Base-by-base conservation (phyloP, 37 sponge, comb jelly and placozoan species). In the Spongilla lacustris region DNA sequence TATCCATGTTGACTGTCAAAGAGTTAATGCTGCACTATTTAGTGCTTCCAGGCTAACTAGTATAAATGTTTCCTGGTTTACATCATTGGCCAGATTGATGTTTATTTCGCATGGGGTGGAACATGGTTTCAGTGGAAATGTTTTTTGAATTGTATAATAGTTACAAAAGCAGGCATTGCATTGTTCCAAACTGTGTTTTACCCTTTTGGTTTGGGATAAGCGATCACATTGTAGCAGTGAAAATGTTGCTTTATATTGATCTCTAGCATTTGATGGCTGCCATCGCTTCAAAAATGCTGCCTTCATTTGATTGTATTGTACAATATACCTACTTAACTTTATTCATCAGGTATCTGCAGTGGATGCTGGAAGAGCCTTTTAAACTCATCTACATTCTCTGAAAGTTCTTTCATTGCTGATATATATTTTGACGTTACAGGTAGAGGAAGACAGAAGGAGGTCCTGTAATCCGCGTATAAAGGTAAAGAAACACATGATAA, bases 181-280 rank as follows among this genome's bases (percentile, higher is more conserved):
- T 14, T 58, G 4, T 58, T 58, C 58, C 19, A 58, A 58, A 17
- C 58, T 58, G 14, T 58, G 58, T 58, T 58, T 17, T 58, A 58
- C 58, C 58, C 58, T 58, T 58, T 58, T 17, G 21, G 58, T 58
- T 58, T 58, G 58, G 58, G 58, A 8, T 58, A 58, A 58, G 58
- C 58, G 21, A 58, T 58, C 19, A 8, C 58, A 58, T 58, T 58
- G 58, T 58, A 58, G 58, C 58, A 58, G 58, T 58, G 58, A 58
- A 58, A 58, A 58, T 58, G 58, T 58, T 58, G 58, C 58, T 58
- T 58, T 58, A 17, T 58, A 58, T 17, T 58, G 19, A 58, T 58
- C 58, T 58, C 58, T 58, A 58, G 58, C 58, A 58, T 58, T 58
- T 58, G 58, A 58, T 58, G 58, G 58, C 58, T 58, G 58, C 58